Percentiles rank a stretch among this genome's conserved stretches.
These are phyloP conservation scores for Papilio xuthus DNA, from an alignment of 1,140 invertebrate genomes.

Conservation along the genomic window DNA sequence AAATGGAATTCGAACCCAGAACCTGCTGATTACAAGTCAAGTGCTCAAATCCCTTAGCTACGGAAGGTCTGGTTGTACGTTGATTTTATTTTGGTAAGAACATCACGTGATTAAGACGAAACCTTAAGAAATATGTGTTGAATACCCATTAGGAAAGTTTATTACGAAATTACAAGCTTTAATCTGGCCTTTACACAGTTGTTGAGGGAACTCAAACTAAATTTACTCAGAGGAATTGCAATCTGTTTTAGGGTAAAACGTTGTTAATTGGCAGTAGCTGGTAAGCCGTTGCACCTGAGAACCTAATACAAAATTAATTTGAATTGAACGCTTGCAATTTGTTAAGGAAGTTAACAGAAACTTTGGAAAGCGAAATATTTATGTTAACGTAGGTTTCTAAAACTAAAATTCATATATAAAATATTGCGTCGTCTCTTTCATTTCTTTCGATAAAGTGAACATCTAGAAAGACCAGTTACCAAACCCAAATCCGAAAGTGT, in stretches of 20 bases:
- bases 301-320: conserved; percentile 6
- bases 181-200: not conserved
- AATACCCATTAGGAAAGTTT: not conserved
- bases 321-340: conserved; percentile 3
- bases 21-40: too few relatives aligned
- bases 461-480: too few relatives aligned
- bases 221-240: not conserved
- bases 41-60: too few relatives aligned
- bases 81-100: too few relatives aligned
- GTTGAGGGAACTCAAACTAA: not conserved
- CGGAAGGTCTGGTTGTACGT: too few relatives aligned
- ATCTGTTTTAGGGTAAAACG: conserved; percentile 8
- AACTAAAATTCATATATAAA: not conserved
- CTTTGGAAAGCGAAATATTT: not conserved
- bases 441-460: too few relatives aligned
- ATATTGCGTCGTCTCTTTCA: too few relatives aligned
- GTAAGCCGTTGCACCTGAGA: conserved; percentile 8
- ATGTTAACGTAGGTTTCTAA: not conserved
- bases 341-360: not conserved
- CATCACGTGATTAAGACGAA: too few relatives aligned
- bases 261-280: not conserved
- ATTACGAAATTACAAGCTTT: not conserved
- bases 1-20: too few relatives aligned
- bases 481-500: too few relatives aligned
- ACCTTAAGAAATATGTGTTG: too few relatives aligned